Evolutionary conservation across 2,797 vertebrate genomes (phyloP), one percentile per base, ranked within the genome.

Genomic region (Mus spretus): DNA sequence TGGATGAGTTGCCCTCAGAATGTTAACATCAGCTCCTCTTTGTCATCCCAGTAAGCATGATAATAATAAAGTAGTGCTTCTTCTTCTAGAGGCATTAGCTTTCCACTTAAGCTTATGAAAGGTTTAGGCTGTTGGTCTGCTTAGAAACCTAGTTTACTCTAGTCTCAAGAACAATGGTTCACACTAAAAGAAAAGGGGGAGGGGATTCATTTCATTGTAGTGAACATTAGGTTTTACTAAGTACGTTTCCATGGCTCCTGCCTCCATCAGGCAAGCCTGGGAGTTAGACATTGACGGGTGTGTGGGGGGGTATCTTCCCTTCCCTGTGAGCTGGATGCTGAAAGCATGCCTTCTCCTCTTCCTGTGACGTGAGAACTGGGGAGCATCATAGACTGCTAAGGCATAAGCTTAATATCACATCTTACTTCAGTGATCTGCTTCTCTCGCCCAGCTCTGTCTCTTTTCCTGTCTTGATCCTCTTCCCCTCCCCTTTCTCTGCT

Each of bases 1-100:
- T 28, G 79, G 80, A 91, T 85, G 89, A 94, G 57, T 94, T 96
- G 95, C 95, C 97, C 91, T 96, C 80, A 96, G 79, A 79, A 81
- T 93, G 81, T 93, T 92, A 78, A 20, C 75, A 63, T 9, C 87
- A 65, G 93, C 37, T 84, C 94, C 55, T 91, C 57, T 94, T 89
- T 98, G 85, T 96, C 55, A 90, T 97, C 83, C 95, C 80, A 70
- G 53, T 89, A 63, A 86, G 13, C 57, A 81, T 90, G 37, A 87
- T 92, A 90, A 65, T 65, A 70, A 37, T 17, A 72, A 37, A 72
- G 37, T 28, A 81, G 65, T 74, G 11, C 53, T 95, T 95, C 70
- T 65, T 95, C 83, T 93, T 83, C 83, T 84, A 75, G 95, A 95
- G 89, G 83, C 63, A 84, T 80, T 75, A 83, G 22, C 65, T 50